Evolutionary conservation across 2,888 invertebrate species (phyloP).

Genomic region (Neoascia interrupta): DNA sequence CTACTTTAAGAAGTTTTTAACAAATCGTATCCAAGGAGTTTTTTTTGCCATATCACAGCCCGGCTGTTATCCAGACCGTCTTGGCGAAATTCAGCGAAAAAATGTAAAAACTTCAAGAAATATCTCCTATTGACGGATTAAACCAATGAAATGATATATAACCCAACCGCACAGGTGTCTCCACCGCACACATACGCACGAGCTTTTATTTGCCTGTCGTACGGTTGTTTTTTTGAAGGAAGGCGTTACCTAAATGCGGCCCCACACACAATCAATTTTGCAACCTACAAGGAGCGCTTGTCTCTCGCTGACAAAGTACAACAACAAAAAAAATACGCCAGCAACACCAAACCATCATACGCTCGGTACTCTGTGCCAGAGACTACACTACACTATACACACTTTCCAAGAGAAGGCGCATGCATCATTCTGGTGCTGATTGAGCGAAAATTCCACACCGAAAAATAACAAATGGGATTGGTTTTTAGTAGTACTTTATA

Average conservation of each 20-base stretch:
- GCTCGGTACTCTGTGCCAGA: slow-evolving; percentile 7
- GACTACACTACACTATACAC: slow-evolving; percentile 30
- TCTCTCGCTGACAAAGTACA: slow-evolving; percentile 64
- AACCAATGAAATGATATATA: slow-evolving; percentile 69
- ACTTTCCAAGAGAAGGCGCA: slow-evolving; percentile 61
- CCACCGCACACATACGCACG: slow-evolving; percentile 38
- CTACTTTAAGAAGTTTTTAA: no score
- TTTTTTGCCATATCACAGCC: no score
- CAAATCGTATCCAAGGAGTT: no score
- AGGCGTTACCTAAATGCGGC: slow-evolving; percentile 72
- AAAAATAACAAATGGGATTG: slow-evolving; percentile 80
- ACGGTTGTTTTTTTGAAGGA: slow-evolving; percentile 60
- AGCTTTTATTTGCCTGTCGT: slow-evolving; percentile 53
- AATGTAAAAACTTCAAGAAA: slow-evolving; percentile 48
- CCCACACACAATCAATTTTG: slow-evolving; percentile 70
- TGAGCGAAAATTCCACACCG: slow-evolving; percentile 69
- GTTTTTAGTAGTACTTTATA: slow-evolving; percentile 75
- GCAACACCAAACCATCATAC: slow-evolving; percentile 23
- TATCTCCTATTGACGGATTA: slow-evolving; percentile 60
- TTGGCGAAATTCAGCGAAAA: background rate
- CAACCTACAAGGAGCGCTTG: slow-evolving; percentile 68
- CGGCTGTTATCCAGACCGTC: no score
- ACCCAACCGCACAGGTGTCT: slow-evolving; percentile 67
- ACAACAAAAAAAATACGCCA: slow-evolving; percentile 49
- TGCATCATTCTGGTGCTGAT: slow-evolving; percentile 70